Evolutionary conservation across 2,797 vertebrate species (phyloP), one percentile per base, ranked within the genome.

Genomic region (Chromis chromis): DNA sequence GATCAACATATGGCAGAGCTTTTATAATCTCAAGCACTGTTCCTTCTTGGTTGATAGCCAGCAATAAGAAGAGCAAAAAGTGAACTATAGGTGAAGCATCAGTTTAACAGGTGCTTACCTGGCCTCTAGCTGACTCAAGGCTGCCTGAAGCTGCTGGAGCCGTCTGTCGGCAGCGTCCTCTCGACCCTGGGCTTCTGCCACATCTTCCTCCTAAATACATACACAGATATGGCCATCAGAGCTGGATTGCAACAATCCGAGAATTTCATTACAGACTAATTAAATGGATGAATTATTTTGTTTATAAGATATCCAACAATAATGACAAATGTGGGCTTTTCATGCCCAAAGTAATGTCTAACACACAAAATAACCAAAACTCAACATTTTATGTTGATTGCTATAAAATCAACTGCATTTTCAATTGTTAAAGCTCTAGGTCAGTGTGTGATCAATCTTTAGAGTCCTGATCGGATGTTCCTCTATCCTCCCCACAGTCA

Each of bases 151-250:
- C 81, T 99, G 93, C 44, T 96, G 95, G 56, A 96, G 89, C 48
- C 91, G 92, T 76, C 94, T 94, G 55, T 97, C 96, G 70, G 96
- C 93, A 2, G 95, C 94, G 2, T 94, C 94, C 86, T 98, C 97
- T 89, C 94, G 95, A 67, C 94, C 93, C 56, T 91, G 95, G 75
- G 96, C 95, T 86, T 94, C 92, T 6, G 91, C 17, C 31, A 92
- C 67, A 0, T 96, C 95, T 80, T 96, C 96, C 65, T 97, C 96
- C 98, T 99, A 75, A 44, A 83, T 9, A 88, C 74, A 91, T 71
- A 64, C 25, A 73, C 16, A 76, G 19, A 28, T 19, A 46, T 25
- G 31, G 21, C n/a, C 11, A 48, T 70, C 19, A 76, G 31, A 60
- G 9, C 1, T 53, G 16, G 27, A 6, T 36, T 22, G 0, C 13